A percentile compares a stretch with the other conserved stretches of the same genome.
These are phyloP conservation scores for Torymus aiolomorphi DNA, from an alignment of 2,888 invertebrate species.

Conservation along the genomic window DNA sequence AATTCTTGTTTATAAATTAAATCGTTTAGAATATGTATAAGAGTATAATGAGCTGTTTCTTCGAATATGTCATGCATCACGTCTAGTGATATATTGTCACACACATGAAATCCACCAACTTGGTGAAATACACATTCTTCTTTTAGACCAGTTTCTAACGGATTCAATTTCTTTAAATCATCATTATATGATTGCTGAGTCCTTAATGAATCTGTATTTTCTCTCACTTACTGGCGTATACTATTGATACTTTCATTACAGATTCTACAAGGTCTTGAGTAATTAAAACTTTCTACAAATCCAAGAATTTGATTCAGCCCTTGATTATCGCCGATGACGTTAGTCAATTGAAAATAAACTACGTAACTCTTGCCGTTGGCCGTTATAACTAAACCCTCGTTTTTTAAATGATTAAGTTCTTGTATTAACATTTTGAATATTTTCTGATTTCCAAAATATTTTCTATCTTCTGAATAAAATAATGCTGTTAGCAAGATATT, in stretches of 20 bases:
- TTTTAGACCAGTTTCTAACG: neutral
- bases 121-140: conserved; percentile 32
- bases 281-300: conserved; percentile 41
- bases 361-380: conserved; percentile 20
- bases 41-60: conserved; percentile 35
- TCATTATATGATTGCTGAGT: conserved; percentile 18
- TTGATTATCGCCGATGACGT: conserved; percentile 30
- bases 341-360: conserved; percentile 39
- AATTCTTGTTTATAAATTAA: conserved; percentile 50
- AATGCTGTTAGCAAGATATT: conserved; percentile 41
- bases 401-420: conserved; percentile 44
- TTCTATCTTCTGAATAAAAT: conserved; percentile 41
- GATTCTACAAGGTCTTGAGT: conserved; percentile 42
- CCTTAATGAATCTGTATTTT: conserved; percentile 25
- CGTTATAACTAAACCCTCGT: conserved; percentile 32
- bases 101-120: conserved; percentile 38
- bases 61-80: conserved; percentile 51
- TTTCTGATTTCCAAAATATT: conserved; percentile 29
- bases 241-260: conserved; percentile 17
- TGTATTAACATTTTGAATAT: conserved; percentile 29
- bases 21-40: conserved; percentile 38
- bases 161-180: conserved; percentile 23
- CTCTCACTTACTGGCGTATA: conserved; percentile 18
- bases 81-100: conserved; percentile 36
- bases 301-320: conserved; percentile 49